phyloP scores from a whole-genome alignment of 2,888 invertebrate genomes.

The Schizaphis graminum region DNA sequence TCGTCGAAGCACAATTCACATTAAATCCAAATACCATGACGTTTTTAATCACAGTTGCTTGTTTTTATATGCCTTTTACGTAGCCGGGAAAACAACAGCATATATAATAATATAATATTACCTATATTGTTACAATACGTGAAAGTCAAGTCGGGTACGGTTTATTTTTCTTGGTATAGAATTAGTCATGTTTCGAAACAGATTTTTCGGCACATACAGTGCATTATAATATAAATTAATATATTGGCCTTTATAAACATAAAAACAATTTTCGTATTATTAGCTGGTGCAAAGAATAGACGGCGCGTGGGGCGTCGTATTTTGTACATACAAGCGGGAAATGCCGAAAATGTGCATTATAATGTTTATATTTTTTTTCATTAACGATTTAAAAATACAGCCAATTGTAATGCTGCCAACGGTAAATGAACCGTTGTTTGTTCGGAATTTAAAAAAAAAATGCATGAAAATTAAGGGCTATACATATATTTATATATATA shows the following conservation, averaged over 20 bases:
- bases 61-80: neutral
- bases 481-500: neutral
- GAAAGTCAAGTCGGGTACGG: neutral
- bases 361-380: neutral
- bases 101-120: neutral
- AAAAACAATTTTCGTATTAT: neutral
- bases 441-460: slow-evolving; percentile 40
- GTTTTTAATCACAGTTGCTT: neutral
- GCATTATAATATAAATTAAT: neutral
- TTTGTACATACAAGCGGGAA: neutral
- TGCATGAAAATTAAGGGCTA: neutral
- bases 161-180: neutral
- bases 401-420: slow-evolving; percentile 56
- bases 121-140: neutral
- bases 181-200: neutral
- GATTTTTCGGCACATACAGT: neutral
- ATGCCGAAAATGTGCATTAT: neutral
- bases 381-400: slow-evolving; percentile 56
- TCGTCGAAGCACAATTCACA: neutral
- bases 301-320: neutral
- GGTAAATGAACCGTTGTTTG: slow-evolving; percentile 33
- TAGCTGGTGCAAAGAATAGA: neutral
- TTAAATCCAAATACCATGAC: neutral
- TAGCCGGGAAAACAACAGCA: neutral
- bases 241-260: neutral